Percentiles rank a stretch among this genome's conserved stretches.
These are phyloP conservation scores for Pomacea canaliculata DNA, from an alignment of 2,888 invertebrate genomes.

Conservation along the genomic window DNA sequence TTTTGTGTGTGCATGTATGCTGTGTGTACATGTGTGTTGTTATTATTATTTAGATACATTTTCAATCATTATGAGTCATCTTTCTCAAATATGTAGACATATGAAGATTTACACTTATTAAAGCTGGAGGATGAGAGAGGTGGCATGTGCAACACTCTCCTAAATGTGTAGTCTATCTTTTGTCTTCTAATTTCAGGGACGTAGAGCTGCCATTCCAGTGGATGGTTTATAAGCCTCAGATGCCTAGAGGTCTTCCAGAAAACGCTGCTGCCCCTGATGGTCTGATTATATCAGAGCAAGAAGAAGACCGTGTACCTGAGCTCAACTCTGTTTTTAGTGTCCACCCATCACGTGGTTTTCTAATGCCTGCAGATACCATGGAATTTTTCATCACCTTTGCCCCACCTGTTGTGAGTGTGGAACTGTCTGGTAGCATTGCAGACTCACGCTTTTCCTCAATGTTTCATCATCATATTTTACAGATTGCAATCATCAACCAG, in stretches of 20 bases:
- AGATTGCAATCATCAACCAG: too few relatives aligned
- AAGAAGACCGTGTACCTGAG: slow-evolving; percentile 44
- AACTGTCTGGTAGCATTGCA: not conserved
- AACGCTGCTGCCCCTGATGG: slow-evolving; percentile 38
- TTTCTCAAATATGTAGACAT: too few relatives aligned
- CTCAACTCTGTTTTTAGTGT: slow-evolving; percentile 65
- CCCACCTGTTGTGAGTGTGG: slow-evolving; percentile 61
- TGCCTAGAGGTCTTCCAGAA: slow-evolving; percentile 40
- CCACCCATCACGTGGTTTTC: slow-evolving; percentile 60
- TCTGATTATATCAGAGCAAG: slow-evolving; percentile 30
- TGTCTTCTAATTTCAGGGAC: slow-evolving; percentile 43
- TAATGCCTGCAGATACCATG: slow-evolving; percentile 47
- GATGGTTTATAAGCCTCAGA: slow-evolving; percentile 66
- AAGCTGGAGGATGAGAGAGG: too few relatives aligned
- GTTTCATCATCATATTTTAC: too few relatives aligned
- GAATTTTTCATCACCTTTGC: slow-evolving; percentile 67
- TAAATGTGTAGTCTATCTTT: not conserved
- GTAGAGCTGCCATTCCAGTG: slow-evolving; percentile 66
- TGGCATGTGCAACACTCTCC: not conserved
- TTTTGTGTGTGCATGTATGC: too few relatives aligned
- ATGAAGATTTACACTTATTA: too few relatives aligned
- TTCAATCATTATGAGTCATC: too few relatives aligned
- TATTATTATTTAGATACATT: too few relatives aligned
- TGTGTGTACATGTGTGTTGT: too few relatives aligned
- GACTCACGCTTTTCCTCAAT: too few relatives aligned